These are phyloP conservation scores for Dinoponera quadriceps DNA, from an alignment of 1,140 invertebrate species.

Conservation along the genomic window DNA sequence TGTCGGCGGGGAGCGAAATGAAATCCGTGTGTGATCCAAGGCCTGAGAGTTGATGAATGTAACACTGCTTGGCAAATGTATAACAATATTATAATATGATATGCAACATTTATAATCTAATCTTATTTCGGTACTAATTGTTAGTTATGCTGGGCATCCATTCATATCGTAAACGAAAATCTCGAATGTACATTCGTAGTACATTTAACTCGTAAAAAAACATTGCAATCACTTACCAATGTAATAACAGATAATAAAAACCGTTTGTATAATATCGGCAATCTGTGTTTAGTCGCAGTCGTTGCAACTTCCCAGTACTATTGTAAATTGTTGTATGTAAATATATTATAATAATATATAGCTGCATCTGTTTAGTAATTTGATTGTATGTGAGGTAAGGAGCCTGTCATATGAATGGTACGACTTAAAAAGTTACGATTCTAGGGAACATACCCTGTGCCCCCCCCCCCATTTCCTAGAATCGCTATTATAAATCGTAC, in stretches of 20 bases:
- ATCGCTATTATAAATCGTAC: conserved; percentile 73
- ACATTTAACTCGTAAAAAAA: conserved; percentile 75
- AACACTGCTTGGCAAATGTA: conserved; percentile 82
- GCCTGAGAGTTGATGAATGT: conserved; percentile 76
- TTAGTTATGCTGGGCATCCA: conserved; percentile 84
- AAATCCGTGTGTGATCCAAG: conserved; percentile 66
- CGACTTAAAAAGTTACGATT: conserved; percentile 66
- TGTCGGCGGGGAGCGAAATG: neutral
- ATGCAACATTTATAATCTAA: conserved; percentile 86
- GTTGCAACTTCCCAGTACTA: conserved; percentile 82
- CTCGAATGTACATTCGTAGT: conserved; percentile 74
- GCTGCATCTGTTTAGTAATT: conserved; percentile 84
- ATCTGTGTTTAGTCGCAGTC: conserved; percentile 77
- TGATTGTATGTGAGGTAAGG: conserved; percentile 86
- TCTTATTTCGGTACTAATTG: conserved; percentile 84
- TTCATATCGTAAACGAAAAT: conserved; percentile 79
- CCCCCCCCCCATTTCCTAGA: conserved; percentile 35
- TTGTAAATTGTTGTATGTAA: conserved; percentile 84
- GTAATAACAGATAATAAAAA: conserved; percentile 83
- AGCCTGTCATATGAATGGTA: conserved; percentile 82
- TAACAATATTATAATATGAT: conserved; percentile 86
- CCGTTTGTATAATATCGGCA: conserved; percentile 79
- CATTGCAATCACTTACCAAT: conserved; percentile 81
- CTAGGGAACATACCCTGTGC: conserved; percentile 12
- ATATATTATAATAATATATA: conserved; percentile 86